Base-by-base conservation (phyloP, 2,797 vertebrate genomes). In the Rhyacichthys aspro region DNA sequence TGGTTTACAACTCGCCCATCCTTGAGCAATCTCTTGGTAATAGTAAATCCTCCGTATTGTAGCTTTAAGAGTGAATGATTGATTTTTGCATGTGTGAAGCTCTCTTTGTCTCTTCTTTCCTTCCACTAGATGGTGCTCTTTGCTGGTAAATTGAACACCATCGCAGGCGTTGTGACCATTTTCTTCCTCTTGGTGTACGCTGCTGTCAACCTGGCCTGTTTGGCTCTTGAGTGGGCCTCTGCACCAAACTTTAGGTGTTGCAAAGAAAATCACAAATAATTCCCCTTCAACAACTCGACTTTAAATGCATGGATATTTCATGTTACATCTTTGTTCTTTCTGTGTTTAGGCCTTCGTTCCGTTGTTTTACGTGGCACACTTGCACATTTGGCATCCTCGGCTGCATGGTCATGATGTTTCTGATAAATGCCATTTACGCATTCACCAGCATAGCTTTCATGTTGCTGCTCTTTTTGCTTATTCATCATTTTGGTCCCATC, bases 121-220 rank as follows among this genome's bases (percentile, higher is more conserved):
- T 16, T 38, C 60, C 88, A 78, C 74, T 81, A 83, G 89, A 73
- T 84, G 86, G 86, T 88, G 76, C 76, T 90, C 54, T 88, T 94
- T 66, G 87, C 91, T 60, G 92, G 92, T 94, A 53, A 95, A 94
- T 88, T 97, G 76, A 97, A 96, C 81, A 94, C 91, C 10, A 87
- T 95, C 5, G 92, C 94, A 0, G 87, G 92, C 8, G 4, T 97
- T 0, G 95, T 95, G 67, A 95, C 95, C 75, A 95, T 95, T 66
- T 96, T 95, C 90, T 97, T 97, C 85, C 90, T 97, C 52, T 34
- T 97, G 85, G 95, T 96, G 55, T 97, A 96, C 0, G 95, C 95
- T 0, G 94, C 94, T 0, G 93, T 96, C 73, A 95, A 96, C 60
- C 77, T 97, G 87, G 95, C 95, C 63, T 97, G 94, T 55, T 90